A percentile compares a stretch with the other conserved stretches of the same genome.
phyloP scores from a whole-genome alignment of 2,797 vertebrate genomes.

The Platalea minor region DNA sequence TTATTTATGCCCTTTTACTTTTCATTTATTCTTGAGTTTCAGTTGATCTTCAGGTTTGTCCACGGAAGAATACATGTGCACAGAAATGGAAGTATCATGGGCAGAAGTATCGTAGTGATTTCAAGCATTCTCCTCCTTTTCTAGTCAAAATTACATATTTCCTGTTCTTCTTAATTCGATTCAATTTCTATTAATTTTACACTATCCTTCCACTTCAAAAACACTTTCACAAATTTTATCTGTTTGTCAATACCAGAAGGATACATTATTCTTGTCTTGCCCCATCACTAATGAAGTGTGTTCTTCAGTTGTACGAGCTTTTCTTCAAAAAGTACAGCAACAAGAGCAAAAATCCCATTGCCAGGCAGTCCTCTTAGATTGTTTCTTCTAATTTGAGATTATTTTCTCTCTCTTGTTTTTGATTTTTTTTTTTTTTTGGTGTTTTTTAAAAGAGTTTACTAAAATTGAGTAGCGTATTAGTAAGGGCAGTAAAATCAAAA shows the following conservation, averaged over 20 bases:
- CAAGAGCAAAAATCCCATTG: not conserved
- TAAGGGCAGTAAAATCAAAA: not conserved
- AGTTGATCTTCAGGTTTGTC: not conserved
- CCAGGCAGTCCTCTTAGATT: fast-evolving
- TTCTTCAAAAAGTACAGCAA: not conserved
- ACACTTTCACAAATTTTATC: too few species aligned
- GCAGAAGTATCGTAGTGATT: not conserved
- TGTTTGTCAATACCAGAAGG: not conserved
- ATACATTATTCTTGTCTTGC: not conserved
- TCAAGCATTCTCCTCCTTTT: not conserved
- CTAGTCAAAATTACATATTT: not conserved
- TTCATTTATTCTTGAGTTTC: not conserved
- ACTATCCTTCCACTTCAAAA: not conserved
- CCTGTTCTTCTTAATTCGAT: not conserved
- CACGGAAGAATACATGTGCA: not conserved
- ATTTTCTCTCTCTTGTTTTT: not conserved
- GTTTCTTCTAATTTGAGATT: not conserved
- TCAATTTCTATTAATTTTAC: not conserved
- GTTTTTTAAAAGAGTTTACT: not conserved
- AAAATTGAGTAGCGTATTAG: not conserved
- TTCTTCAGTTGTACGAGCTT: not conserved
- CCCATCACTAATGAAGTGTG: not conserved
- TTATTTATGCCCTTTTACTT: not conserved
- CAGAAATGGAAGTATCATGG: not conserved
- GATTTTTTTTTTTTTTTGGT: too few species aligned